Conservation (phyloP, 37 sponge, comb jelly and placozoan species). For the Mnemiopsis leidyi region DNA sequence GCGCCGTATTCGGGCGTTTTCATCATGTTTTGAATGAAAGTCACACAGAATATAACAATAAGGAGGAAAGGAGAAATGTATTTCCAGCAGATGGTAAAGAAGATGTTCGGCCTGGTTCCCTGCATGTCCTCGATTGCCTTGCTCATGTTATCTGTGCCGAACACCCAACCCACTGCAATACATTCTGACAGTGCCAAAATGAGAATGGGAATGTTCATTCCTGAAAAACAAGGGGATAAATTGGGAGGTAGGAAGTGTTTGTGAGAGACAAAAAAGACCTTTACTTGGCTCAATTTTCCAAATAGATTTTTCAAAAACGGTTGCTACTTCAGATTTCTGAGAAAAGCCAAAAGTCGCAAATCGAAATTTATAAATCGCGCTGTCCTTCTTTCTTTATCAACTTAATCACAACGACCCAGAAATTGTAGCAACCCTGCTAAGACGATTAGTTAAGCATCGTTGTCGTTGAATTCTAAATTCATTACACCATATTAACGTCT, state of each 20-base stretch:
- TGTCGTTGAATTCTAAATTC: too few relatives aligned
- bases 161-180: slow-evolving; percentile 19
- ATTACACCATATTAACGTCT: too few relatives aligned
- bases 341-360: too few relatives aligned
- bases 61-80: slow-evolving; percentile 79
- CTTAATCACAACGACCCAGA: too few relatives aligned
- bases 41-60: slow-evolving; percentile 80
- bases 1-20: slow-evolving; percentile 72
- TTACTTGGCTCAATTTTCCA: too few relatives aligned
- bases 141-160: slow-evolving; percentile 48
- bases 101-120: background rate
- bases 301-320: too few relatives aligned
- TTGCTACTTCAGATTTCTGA: background rate
- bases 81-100: slow-evolving; percentile 81
- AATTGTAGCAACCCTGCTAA: too few relatives aligned
- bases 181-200: background rate
- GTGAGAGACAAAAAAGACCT: too few relatives aligned
- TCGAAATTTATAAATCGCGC: too few relatives aligned
- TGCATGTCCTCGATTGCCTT: slow-evolving; percentile 42
- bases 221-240: background rate
- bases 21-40: slow-evolving; percentile 68
- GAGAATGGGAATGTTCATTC: slow-evolving; percentile 29
- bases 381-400: too few relatives aligned
- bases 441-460: too few relatives aligned
- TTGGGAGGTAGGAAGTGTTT: too few relatives aligned